A percentile compares a stretch with the other conserved stretches of the same genome.
Conservation (phyloP, 2,113 vertebrate genomes). For the Clarias gariepinus region DNA sequence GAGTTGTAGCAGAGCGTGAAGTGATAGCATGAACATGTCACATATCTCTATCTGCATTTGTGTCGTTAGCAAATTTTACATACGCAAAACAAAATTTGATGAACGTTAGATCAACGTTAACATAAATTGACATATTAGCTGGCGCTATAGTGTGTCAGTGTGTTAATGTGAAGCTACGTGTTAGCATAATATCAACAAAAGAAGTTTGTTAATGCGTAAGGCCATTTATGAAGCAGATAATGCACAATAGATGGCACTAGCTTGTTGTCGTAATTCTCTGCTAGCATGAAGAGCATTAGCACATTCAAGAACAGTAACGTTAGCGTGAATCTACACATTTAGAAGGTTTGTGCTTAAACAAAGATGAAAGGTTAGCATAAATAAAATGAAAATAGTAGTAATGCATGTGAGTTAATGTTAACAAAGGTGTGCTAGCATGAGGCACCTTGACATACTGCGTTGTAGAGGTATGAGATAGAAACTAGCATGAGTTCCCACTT, state of each 20-base stretch:
- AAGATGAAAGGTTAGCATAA: background rate
- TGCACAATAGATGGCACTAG: background rate
- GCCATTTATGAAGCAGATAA: background rate
- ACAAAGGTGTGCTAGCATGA: background rate
- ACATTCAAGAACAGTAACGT: background rate
- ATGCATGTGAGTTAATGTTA: background rate
- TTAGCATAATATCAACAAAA: too few relatives aligned
- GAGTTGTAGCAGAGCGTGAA: background rate
- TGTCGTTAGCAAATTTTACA: too few relatives aligned
- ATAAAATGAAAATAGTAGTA: background rate
- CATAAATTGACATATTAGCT: too few relatives aligned
- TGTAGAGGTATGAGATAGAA: too few relatives aligned
- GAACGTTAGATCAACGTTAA: too few relatives aligned
- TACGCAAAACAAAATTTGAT: too few relatives aligned
- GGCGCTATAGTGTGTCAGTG: too few relatives aligned
- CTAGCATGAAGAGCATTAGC: background rate
- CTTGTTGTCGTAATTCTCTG: background rate
- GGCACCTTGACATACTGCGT: background rate
- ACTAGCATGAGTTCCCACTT: background rate
- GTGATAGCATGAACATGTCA: too few relatives aligned
- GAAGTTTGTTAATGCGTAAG: too few relatives aligned
- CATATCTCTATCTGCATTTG: too few relatives aligned
- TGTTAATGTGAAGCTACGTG: too few relatives aligned
- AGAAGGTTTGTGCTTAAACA: background rate
- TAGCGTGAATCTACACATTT: background rate